phyloP scores from a whole-genome alignment of 2,797 vertebrate species.

The Champsocephalus esox region DNA sequence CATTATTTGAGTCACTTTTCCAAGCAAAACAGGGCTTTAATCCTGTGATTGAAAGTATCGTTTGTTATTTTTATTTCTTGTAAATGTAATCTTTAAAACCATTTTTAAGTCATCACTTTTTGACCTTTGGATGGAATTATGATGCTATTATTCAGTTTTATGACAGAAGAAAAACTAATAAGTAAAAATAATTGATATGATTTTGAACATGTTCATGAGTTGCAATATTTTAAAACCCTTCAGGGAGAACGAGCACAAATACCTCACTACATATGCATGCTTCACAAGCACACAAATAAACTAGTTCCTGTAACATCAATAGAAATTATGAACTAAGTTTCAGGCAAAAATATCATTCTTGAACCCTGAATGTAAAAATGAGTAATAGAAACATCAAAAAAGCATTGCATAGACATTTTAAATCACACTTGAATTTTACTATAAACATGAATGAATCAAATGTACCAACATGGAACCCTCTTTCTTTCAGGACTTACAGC shows the following conservation, averaged over 20 bases:
- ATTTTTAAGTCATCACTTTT: neutral
- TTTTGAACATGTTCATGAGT: no score
- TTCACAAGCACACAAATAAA: constrained; percentile 1
- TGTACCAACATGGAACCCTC: constrained; percentile 78
- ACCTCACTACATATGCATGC: neutral
- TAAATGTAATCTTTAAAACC: neutral
- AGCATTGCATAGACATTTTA: constrained; percentile 69
- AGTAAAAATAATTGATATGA: neutral
- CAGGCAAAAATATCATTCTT: constrained; percentile 27
- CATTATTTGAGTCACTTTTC: neutral
- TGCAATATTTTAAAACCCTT: neutral
- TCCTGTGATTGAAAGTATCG: neutral
- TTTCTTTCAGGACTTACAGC: constrained; percentile 69
- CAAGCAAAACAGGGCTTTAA: neutral
- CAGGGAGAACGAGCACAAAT: neutral
- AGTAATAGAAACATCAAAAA: constrained; percentile 14
- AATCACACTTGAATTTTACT: constrained; percentile 85
- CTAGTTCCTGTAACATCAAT: constrained; percentile 8
- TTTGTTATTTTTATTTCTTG: constrained; percentile 2
- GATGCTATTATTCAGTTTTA: neutral
- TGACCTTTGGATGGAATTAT: no score
- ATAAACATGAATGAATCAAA: constrained; percentile 84
- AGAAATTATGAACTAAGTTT: neutral
- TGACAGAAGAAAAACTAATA: neutral
- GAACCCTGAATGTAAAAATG: neutral